A percentile compares a stretch with the other conserved stretches of the same genome.
Conservation (phyloP, 2,888 invertebrate genomes). For the Ennomos fuscantarius region DNA sequence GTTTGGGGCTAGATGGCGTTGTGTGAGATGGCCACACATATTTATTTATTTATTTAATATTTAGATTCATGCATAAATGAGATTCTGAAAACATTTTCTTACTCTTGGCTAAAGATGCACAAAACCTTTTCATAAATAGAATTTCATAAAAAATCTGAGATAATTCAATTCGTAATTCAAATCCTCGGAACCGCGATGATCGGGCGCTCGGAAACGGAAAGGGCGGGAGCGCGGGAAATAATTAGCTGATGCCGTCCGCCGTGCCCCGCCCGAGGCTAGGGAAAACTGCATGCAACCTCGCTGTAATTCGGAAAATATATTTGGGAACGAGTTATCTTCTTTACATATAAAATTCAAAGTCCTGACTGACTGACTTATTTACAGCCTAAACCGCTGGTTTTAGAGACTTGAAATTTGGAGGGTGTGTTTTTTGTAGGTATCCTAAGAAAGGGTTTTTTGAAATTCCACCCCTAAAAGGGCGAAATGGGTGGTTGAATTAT, state of each 20-base stretch:
- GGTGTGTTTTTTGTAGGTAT: too few species aligned
- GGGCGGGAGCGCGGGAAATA: constrained; percentile 75
- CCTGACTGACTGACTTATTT: too few species aligned
- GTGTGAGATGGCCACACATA: too few species aligned
- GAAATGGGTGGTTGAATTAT: too few species aligned
- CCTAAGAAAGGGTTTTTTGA: too few species aligned
- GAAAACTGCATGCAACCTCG: constrained; percentile 58
- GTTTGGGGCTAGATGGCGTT: too few species aligned
- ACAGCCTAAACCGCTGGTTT: too few species aligned
- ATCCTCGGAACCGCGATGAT: constrained; percentile 50
- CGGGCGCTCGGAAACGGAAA: constrained; percentile 60
- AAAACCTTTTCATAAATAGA: neutral
- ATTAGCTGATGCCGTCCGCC: constrained; percentile 73
- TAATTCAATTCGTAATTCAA: constrained; percentile 47
- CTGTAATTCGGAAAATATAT: constrained; percentile 46
- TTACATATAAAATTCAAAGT: neutral
- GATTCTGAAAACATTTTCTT: neutral
- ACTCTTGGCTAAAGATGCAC: neutral
- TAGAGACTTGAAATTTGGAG: too few species aligned
- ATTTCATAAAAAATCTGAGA: constrained; percentile 12
- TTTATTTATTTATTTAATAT: too few species aligned
- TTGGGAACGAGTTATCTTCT: constrained; percentile 44
- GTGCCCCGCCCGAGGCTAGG: constrained; percentile 59
- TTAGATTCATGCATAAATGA: too few species aligned
- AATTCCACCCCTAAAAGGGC: too few species aligned